Base-by-base conservation (phyloP, 2,888 invertebrate species). In the Tenodera sinensis region DNA sequence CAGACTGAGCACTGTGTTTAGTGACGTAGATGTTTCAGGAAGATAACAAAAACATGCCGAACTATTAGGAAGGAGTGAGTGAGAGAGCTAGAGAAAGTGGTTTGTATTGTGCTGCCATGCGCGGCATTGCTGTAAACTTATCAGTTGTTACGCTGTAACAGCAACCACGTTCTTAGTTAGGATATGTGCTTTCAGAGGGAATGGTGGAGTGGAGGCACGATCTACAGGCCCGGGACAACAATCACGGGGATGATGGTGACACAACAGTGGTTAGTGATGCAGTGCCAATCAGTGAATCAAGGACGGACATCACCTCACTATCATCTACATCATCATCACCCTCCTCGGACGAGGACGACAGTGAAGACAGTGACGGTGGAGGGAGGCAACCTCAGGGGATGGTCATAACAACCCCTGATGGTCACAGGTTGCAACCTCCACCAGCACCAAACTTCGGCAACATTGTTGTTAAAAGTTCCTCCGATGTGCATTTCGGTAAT, bases 401-500 rank as follows among this genome's bases (percentile, higher is more conserved):
- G 54, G 20, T 71, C 20, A 4, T 71, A 71, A 71, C 54, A 25
- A 71, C 54, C 54, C 54, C 54, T 6, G 54, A 71, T 25, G 54
- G 54, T 20, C 54, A 71, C 25, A 6, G 20, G 6, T 15, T 71
- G 20, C 54, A 71, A 25, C 54, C 54, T 71, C 54, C 54, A 20
- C 20, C 54, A 3, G 4, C 54, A 71, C 87, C 90, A n/a, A 88
- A 85, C 28, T 95, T 95, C 91, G 96, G 95, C 87, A 95, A 95
- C 92, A 95, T 97, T 42, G 94, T 95, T 30, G 95, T 97, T 2
- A 94, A 94, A 54, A 95, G 96, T 91, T 96, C 97, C 0, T 95
- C 95, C 42, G 96, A 97, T 92, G 95, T 97, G 3, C 96, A 96
- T 91, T 95, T 97, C 91, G 97, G 97, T 0, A 96, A 96, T 91